Base-by-base conservation (phyloP, 1,140 invertebrate genomes). In the Zaprionus gabonicus region DNA sequence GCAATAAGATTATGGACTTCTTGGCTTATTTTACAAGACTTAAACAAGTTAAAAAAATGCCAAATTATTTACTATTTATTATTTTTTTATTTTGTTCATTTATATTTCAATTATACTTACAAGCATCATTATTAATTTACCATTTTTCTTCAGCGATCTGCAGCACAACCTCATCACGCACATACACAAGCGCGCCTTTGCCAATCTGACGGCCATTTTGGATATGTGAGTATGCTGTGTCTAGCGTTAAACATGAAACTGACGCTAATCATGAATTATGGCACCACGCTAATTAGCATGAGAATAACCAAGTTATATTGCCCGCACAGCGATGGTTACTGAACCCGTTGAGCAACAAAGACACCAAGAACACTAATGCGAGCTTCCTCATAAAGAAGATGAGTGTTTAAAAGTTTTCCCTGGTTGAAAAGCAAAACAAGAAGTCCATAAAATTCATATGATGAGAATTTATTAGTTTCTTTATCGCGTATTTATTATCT, bases 181-280 rank as follows among this genome's bases (percentile, higher is more conserved):
- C 38, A 90, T 94, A 36, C 91, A 93, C 71, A 71, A 71, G 36
- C 76, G 80, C 58, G 93, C 93, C 51, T 92, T 92, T 86, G 73
- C 72, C 15, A 91, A 88, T 64, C 68, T 92, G 15, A 53, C 60
- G 20, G 82, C 76, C 51, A 74, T 92, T 36, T 65, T 79, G 58
- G 90, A 93, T 78, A 84, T 93, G 93, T 93, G 71, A 93, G 93
- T 93, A 91, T 70, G 58, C 38, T 3, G 0, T 4, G 5, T 1
- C 25, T n/a, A 15, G 0, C n/a, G 13, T 56, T 25, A 27, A 36
- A 27, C 49, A 34, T 23, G 3, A 20, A 69, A 63, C 65, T 44
- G 67, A 65, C 71, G 60, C 80, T 80, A 81, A 78, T 70, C 63
- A 73, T 71, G 74, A 88, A 55, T 81, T 81, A 80, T 75, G 28